Percentiles rank a stretch among this genome's conserved stretches.
phyloP scores from a whole-genome alignment of 2,113 vertebrate species.

The Brienomyrus longianalis region DNA sequence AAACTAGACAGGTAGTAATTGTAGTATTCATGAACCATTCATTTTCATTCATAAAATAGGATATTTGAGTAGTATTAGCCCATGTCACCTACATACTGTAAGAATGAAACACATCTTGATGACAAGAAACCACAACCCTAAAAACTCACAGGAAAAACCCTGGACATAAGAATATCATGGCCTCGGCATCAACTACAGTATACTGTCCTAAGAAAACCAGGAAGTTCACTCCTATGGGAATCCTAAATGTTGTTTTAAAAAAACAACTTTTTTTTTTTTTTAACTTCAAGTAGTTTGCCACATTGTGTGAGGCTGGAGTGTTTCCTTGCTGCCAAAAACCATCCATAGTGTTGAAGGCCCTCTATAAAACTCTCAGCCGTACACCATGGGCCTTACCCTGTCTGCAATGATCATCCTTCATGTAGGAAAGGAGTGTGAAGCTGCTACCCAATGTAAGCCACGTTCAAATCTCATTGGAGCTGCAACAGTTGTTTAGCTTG shows the following conservation, averaged over 20 bases:
- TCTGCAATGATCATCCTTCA: not conserved
- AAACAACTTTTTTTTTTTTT: not conserved
- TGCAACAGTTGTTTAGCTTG: not conserved
- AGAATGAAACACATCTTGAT: not conserved
- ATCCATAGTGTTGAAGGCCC: not conserved
- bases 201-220: not conserved
- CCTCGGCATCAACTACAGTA: not conserved
- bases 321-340: not conserved
- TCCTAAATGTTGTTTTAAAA: not conserved
- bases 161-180: not conserved
- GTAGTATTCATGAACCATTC: not conserved
- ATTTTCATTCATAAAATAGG: not conserved
- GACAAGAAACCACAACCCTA: not conserved
- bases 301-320: not conserved
- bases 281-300: not conserved
- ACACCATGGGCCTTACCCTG: not conserved
- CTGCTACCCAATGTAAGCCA: not conserved
- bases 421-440: not conserved
- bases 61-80: not conserved
- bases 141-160: not conserved
- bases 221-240: not conserved
- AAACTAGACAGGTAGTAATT: not conserved
- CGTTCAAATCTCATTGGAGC: not conserved
- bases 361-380: not conserved
- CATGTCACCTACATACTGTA: not conserved